Evolutionary conservation across 2,888 invertebrate species (phyloP), one percentile per base, ranked within the genome.

Genomic region (Drosophila villosipedis): DNA sequence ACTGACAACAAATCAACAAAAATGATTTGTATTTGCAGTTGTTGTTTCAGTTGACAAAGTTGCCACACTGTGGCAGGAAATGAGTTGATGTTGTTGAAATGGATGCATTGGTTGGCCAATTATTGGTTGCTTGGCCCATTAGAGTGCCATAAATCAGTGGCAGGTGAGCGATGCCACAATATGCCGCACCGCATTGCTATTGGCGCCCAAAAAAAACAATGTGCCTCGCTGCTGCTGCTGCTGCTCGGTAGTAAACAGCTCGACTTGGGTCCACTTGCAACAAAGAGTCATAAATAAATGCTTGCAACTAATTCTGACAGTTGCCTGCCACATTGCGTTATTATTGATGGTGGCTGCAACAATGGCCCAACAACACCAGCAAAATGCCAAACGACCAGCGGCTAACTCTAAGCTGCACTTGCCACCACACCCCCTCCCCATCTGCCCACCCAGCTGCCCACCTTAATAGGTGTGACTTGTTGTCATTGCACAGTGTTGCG

Each of bases 271-370:
- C 50, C 47, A 54, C 50, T 60, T 68, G 68, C 82, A 87, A 84
- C 82, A 87, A 84, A 82, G 84, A 89, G 90, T 85, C 91, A 89
- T 89, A 89, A 89, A 89, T 89, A 89, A 91, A 85, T 89, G 72
- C 82, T 82, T 83, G 84, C 78, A 83, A 90, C 89, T 82, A 91
- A 88, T 89, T 83, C 77, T 88, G 91, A 83, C 88, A 89, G 90
- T 78, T 85, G 73, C 61, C 80, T 86, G 84, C 84, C 82, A 87
- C 84, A 79, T 84, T 85, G 87, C 84, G 83, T 84, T 87, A 87
- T 87, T 85, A 85, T 85, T 85, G 85, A 85, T 85, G 87, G 81
- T 78, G 67, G 57, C 76, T 57, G 71, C 76, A 81, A 85, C 86
- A 84, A 83, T 83, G 80, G 80, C 64, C 54, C 62, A 57, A 33